Evolutionary conservation across 2,113 vertebrate species (phyloP).

Genomic region (Serranochromis macrocephalus): DNA sequence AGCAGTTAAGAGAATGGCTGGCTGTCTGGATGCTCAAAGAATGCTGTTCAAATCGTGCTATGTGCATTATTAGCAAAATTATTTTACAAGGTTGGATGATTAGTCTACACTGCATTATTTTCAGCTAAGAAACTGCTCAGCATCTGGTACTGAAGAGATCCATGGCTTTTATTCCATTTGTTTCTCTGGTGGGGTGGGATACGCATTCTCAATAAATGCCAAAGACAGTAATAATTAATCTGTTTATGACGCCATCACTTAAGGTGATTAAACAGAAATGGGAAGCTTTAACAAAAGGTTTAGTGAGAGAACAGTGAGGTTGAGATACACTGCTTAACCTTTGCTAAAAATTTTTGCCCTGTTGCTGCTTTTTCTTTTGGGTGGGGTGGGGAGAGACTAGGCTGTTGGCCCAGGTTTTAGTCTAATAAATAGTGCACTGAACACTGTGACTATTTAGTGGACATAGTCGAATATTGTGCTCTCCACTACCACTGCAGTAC

Average conservation of each 20-base stretch:
- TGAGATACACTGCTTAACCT: background rate
- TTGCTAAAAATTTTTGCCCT: background rate
- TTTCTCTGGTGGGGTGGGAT: background rate
- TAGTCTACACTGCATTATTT: background rate
- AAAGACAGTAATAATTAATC: background rate
- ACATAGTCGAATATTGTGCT: background rate
- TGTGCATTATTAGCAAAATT: background rate
- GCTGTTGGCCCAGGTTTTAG: background rate
- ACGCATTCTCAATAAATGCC: background rate
- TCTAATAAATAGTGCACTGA: background rate
- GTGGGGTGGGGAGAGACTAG: background rate
- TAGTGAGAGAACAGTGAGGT: background rate
- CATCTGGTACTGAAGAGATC: background rate
- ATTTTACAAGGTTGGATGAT: background rate
- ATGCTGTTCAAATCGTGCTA: background rate
- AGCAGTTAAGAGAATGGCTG: background rate
- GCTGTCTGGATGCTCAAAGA: background rate
- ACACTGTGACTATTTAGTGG: background rate
- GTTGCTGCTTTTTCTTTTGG: background rate
- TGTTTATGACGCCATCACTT: background rate
- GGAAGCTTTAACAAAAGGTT: background rate
- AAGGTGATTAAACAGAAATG: background rate
- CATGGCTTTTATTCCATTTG: background rate
- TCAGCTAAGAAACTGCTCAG: background rate
- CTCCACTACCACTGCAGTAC: background rate